Evolutionary conservation across 2,113 vertebrate genomes (phyloP).

Genomic region (Mesoclemmys tuberculata): DNA sequence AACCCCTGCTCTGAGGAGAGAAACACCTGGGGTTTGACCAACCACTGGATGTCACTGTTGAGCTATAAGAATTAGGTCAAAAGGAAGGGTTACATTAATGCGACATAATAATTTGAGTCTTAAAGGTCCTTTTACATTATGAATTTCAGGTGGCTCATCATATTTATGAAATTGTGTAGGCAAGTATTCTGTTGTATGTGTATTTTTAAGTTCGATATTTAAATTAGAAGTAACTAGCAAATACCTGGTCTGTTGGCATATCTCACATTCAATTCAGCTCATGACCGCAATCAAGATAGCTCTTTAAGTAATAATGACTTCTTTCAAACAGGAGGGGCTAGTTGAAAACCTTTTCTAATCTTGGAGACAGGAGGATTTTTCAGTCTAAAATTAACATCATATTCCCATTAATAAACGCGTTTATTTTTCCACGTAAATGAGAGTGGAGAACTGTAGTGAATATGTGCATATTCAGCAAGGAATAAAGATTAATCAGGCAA

Average conservation of each 20-base stretch:
- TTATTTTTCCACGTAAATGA: neutral
- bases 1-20: rapidly evolving
- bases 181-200: neutral
- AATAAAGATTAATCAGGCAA: neutral
- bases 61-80: neutral
- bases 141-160: neutral
- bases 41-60: conserved; percentile 61
- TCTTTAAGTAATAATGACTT: neutral
- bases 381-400: neutral
- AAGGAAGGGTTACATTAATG: neutral
- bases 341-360: neutral
- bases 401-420: neutral
- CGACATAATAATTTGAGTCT: rapidly evolving
- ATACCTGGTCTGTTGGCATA: rapidly evolving
- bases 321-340: neutral
- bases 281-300: neutral
- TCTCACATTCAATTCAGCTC: rapidly evolving
- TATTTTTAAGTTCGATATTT: neutral
- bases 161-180: neutral
- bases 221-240: neutral
- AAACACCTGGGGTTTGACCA: neutral
- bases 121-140: neutral
- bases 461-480: neutral
- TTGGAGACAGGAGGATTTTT: neutral
- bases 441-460: neutral